phyloP scores from a whole-genome alignment of 2,113 vertebrate species.

The Vimba vimba region DNA sequence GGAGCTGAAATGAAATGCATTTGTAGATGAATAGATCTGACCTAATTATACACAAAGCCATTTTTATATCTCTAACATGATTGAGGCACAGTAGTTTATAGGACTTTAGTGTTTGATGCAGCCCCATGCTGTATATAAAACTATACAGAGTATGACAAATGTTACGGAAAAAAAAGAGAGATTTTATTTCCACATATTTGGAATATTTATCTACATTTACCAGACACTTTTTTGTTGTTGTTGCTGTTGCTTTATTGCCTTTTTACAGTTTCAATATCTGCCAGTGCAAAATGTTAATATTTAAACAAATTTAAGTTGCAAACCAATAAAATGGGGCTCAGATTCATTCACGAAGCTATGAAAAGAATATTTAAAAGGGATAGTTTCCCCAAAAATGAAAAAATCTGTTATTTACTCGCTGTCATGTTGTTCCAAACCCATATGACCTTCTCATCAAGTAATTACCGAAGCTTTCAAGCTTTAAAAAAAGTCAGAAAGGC shows the following conservation, averaged over 20 bases:
- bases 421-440: background rate
- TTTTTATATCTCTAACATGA: conserved; percentile 13
- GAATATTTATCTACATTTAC: conserved; percentile 4
- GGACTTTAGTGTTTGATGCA: background rate
- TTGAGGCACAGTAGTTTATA: conserved; percentile 24
- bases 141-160: background rate
- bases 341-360: background rate
- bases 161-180: background rate
- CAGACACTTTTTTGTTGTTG: background rate
- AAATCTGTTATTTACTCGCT: background rate
- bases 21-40: conserved; percentile 23
- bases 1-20: conserved; percentile 14
- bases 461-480: background rate
- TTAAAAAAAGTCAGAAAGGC: background rate
- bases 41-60: conserved; percentile 29
- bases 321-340: background rate
- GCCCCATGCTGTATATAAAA: background rate
- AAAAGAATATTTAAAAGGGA: background rate
- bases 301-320: background rate
- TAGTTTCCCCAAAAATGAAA: background rate
- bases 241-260: background rate
- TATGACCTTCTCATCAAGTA: background rate
- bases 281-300: background rate
- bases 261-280: background rate
- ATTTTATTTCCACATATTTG: background rate